Base-by-base conservation (phyloP, 2,113 vertebrate species). In the Loxodonta africana region DNA sequence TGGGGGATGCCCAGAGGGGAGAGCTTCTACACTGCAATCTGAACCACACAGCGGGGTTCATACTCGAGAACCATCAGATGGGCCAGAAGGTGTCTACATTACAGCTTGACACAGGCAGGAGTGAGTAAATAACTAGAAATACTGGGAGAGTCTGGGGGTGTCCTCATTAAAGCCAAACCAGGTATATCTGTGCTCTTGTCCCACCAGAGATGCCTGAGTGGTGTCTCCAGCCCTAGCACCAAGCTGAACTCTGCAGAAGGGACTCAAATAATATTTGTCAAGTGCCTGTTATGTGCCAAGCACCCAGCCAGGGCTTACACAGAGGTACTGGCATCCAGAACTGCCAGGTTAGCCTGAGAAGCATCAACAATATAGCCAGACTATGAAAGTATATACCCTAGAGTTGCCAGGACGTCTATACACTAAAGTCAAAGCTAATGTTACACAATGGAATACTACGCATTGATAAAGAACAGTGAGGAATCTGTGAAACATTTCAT, bases 231-330 rank as follows among this genome's bases (percentile, higher is more conserved):
- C 60, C 60, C 51, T n/a, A 53, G 51, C 25, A 6, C 67, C 51
- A 33, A 71, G 65, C 51, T 65, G 65, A 87, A 30, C 86, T 65
- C 60, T 73, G 76, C 57, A 57, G 71, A 37, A 88, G 57, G 26
- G 57, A 48, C 84, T 63, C 28, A 76, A 48, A 20, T 33, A 25
- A 12, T 28, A 5, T 33, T 30, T 44, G 48, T 78, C 37, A 5
- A 4, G 37, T 73, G 67, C n/a, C 76, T 28, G 10, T 30, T 10
- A 14, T 7, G 2, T 30, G 33, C 80, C 87, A 51, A 62, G 37
- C 60, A 30, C 67, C 2, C 0, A 0, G 26, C 41, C 25, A 23
- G 7, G 5, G 1, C 73, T 23, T 62, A 10, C 62, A 30, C 26
- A 7, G 1, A 21, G 23, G 21, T 0, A 17, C 21, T 26, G 37